Base-by-base conservation (phyloP, 2,113 vertebrate genomes). In the Megalops atlanticus region DNA sequence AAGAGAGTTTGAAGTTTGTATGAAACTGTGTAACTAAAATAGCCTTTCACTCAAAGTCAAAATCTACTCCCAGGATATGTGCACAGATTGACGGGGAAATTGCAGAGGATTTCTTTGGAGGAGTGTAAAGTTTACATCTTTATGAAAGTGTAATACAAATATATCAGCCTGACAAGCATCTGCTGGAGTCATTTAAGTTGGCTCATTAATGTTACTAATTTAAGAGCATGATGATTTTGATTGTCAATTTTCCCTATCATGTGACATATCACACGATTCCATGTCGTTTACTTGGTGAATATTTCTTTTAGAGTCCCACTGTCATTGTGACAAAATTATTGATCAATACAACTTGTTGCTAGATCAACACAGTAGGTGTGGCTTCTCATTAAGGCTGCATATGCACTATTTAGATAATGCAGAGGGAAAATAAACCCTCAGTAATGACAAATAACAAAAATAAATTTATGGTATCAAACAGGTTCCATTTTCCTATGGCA, bases 71-170 rank as follows among this genome's bases (percentile, higher is more conserved):
- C n/a, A n/a, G 52, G 24, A 18, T n/a, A 24, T n/a, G 1, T 78
- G n/a, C 83, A 69, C 33, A 58, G 69, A 83, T 83, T 81, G 49
- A 43, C 38, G 27, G 52, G 74, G 49, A 76, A 31, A 27, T 10
- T 35, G 40, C 70, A 18, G 41, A 84, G 40, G 43, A 76, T 76
- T 33, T n/a, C n/a, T 49, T 49, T 49, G 47, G 18, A 4, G 18
- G 14, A 15, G 18, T 16, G 5, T 47, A 21, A 39, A n/a, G 18
- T 58, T 18, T 58, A 58, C 52, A 58, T 58, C 3, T 58, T 58
- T 52, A 52, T 52, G 49, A 52, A 52, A 52, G 52, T 58, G 21
- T n/a, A 24, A 58, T n/a, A 58, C 52, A 58, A 24, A n/a, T 11
- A 10, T 16, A 49, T 49, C 2, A 16, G 18, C 6, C 14, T 49